Base-by-base conservation (phyloP, 2,113 vertebrate genomes). In the Nesospiza acunhae region DNA sequence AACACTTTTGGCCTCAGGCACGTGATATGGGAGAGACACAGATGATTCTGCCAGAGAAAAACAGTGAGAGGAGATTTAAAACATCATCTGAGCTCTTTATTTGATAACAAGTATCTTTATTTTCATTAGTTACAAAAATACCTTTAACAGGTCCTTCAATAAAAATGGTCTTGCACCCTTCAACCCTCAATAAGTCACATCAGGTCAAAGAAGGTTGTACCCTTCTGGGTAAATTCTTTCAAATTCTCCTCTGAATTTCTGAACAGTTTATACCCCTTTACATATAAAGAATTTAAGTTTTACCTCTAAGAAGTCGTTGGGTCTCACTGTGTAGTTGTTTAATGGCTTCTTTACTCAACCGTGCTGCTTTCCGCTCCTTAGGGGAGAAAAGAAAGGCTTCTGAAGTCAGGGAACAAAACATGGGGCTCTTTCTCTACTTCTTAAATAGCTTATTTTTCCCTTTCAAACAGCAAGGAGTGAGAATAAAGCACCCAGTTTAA, bases 271-370 rank as follows among this genome's bases (percentile, higher is more conserved):
- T 15, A 52, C 3, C 24, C 20, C 22, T 82, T 33, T 50, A 42
- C 3, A 11, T 5, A 31, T 4, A 37, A 55, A 31, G 14, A 68
- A 63, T 3, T 86, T 5, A 37, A 91, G 30, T 75, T 97, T 98
- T 98, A 99, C 99, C 99, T 99, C 99, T 97, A 88, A 99, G 72
- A 75, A 99, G 98, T 73, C 99, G 97, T 95, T 99, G 99, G 77
- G 97, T 99, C 88, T 99, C 99, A 96, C 99, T 99, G 60, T 99
- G 99, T 13, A 99, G 97, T 24, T 98, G 98, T 96, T 98, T 99
- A 96, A 99, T 98, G 7, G 99, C 99, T 92, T 99, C 99, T 94
- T 98, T 99, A 97, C 99, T 99, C 85, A 98, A 98, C 12, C 97
- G 98, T 12, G 99, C 99, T 56, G 99, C 99, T 93, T 99, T 99